Base-by-base conservation (phyloP, 2,888 invertebrate species). In the Leptinotarsa juncta region DNA sequence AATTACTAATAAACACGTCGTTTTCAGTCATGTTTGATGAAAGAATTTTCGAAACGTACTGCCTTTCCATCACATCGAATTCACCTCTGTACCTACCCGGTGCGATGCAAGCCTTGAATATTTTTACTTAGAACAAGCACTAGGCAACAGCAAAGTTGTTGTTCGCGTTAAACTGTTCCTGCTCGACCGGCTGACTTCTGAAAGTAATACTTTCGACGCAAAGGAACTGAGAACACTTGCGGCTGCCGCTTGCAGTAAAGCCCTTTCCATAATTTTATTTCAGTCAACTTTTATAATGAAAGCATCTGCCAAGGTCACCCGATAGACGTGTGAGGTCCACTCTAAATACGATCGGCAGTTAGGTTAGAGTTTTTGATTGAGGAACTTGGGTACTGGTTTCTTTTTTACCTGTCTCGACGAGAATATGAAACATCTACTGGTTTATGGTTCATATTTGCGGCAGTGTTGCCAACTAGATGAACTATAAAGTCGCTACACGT, bases 261-360 rank as follows among this genome's bases (percentile, higher is more conserved):
- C 42, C 62, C 57, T 62, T 32, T 42, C 62, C 62, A 62, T 42
- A 62, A 62, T 62, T 42, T 62, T 62, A 42, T 62, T 62, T 32
- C 62, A 62, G 32, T 62, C 26, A 12, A 62, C 32, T 32, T 42
- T 42, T 32, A 18, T 62, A 62, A 42, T 42, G 42, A n/a, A 62
- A n/a, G 62, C 62, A 42, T 62, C 62, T 62, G 42, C 57, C 62
- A 62, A 62, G 62, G 62, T 62, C 42, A 26, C 16, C 32, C 32
- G 62, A 62, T 62, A 62, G 32, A n/a, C 32, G n/a, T 62, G 32
- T 62, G 62, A 62, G 62, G 62, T 32, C 62, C 62, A 62, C 62
- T 32, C 62, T 10, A 62, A 62, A 62, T 7, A 62, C 42, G 12
- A 26, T n/a, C 42, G 62, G n/a, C 62, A 32, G 42, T 62, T n/a